Evolutionary conservation across 2,888 invertebrate species (phyloP).

Genomic region (Dicycla oo): DNA sequence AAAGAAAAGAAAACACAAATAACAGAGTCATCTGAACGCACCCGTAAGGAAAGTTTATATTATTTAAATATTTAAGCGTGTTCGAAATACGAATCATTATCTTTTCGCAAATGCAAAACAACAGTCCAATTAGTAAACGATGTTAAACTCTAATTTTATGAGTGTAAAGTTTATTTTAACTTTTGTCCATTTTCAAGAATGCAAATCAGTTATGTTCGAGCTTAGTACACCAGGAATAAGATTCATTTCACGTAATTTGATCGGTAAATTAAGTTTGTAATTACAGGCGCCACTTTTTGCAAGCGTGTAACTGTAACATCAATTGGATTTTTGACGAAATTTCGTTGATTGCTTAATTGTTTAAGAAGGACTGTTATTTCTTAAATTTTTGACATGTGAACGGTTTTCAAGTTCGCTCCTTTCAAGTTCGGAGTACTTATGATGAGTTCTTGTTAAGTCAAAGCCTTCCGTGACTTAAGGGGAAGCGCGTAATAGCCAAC

Average conservation of each 20-base stretch:
- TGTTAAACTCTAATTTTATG: conserved; percentile 52
- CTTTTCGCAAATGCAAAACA: conserved; percentile 77
- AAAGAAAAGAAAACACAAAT: conserved; percentile 71
- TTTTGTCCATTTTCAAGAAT: conserved; percentile 10
- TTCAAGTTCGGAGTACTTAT: conserved; percentile 54
- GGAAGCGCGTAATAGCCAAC: too few species aligned
- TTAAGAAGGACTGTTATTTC: conserved; percentile 77
- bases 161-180: conserved; percentile 55
- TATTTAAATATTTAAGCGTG: conserved; percentile 85
- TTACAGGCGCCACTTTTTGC: conserved; percentile 80
- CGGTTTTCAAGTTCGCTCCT: conserved; percentile 50
- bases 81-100: conserved; percentile 86
- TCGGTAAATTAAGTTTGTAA: conserved; percentile 52
- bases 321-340: conserved; percentile 81
- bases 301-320: conserved; percentile 82
- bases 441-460: conserved; percentile 54
- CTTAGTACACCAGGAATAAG: conserved; percentile 28
- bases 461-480: conserved; percentile 27
- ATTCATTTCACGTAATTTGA: conserved; percentile 27
- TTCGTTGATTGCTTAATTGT: conserved; percentile 87
- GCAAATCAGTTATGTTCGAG: conserved; percentile 5
- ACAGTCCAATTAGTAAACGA: conserved; percentile 39
- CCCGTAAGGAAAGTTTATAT: conserved; percentile 79
- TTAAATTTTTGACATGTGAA: conserved; percentile 76
- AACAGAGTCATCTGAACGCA: conserved; percentile 73